A percentile compares a stretch with the other conserved stretches of the same genome.
phyloP scores from a whole-genome alignment of 30 jellyfish, hydroid and myxozoan species.

The Aurelia aurita complex sp. Pacific region DNA sequence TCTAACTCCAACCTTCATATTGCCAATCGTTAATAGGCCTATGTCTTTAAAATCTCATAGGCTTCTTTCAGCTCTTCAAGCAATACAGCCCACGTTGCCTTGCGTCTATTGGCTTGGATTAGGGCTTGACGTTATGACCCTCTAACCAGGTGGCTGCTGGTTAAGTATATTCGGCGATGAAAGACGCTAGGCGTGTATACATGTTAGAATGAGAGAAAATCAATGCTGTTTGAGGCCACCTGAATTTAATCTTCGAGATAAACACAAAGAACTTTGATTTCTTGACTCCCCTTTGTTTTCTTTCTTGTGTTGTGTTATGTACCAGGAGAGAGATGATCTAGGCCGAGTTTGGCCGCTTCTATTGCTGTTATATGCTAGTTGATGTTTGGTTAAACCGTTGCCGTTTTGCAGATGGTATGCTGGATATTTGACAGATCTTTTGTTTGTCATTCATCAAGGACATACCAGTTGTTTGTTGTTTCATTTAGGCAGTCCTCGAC shows the following conservation, averaged over 20 bases:
- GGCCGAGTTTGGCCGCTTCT: too few relatives aligned
- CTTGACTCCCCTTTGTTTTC: background rate
- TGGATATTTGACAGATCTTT: too few relatives aligned
- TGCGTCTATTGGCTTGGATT: slow-evolving; percentile 6
- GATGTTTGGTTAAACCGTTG: too few relatives aligned
- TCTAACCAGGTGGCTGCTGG: slow-evolving; percentile 75
- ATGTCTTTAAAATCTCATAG: background rate
- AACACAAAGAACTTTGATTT: background rate
- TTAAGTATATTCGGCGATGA: slow-evolving; percentile 39
- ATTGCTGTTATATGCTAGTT: too few relatives aligned
- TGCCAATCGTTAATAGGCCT: background rate
- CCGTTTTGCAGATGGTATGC: too few relatives aligned
- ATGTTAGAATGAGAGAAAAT: background rate
- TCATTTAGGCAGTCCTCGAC: too few relatives aligned
- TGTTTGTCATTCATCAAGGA: too few relatives aligned
- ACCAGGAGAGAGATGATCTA: too few relatives aligned
- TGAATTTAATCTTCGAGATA: background rate
- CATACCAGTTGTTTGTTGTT: too few relatives aligned
- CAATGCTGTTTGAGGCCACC: slow-evolving; percentile 38
- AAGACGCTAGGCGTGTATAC: slow-evolving; percentile 46
- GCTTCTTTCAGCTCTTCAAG: background rate
- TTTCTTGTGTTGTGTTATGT: background rate
- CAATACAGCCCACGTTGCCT: background rate
- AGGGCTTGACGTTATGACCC: slow-evolving; percentile 71
- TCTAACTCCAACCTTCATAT: slow-evolving; percentile 24